Evolutionary conservation across 1,140 invertebrate species (phyloP).

Genomic region (Drosophila lini): DNA sequence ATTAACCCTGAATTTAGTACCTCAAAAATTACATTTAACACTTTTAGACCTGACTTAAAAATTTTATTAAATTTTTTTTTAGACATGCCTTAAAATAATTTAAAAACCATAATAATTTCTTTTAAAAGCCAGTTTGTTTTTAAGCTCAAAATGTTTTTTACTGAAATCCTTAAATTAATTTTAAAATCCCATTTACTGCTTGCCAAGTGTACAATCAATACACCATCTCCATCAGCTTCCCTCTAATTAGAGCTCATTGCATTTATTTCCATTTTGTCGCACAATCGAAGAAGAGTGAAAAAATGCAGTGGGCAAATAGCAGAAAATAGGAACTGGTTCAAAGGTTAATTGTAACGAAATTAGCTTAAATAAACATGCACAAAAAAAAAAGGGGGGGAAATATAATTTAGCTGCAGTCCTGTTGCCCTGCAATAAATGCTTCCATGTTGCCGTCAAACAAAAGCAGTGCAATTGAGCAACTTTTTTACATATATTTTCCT

Average conservation of each 20-base stretch:
- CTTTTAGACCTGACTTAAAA: neutral
- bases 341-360: constrained; percentile 16
- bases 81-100: neutral
- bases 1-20: too few relatives aligned
- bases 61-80: neutral
- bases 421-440: constrained; percentile 27
- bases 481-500: constrained; percentile 11
- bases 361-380: constrained; percentile 5
- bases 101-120: neutral
- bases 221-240: accelerated
- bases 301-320: neutral
- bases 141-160: neutral
- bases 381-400: neutral
- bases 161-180: neutral
- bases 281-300: neutral
- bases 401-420: constrained; percentile 17
- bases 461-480: constrained; percentile 39
- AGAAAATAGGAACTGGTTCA: neutral
- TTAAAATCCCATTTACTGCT: neutral
- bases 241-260: neutral
- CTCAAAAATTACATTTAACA: too few relatives aligned
- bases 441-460: constrained; percentile 38
- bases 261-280: neutral
- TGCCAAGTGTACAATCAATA: neutral
- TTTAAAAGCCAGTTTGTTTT: too few relatives aligned